Conservation (phyloP, 2,797 vertebrate genomes). For the Lithobates pipiens region DNA sequence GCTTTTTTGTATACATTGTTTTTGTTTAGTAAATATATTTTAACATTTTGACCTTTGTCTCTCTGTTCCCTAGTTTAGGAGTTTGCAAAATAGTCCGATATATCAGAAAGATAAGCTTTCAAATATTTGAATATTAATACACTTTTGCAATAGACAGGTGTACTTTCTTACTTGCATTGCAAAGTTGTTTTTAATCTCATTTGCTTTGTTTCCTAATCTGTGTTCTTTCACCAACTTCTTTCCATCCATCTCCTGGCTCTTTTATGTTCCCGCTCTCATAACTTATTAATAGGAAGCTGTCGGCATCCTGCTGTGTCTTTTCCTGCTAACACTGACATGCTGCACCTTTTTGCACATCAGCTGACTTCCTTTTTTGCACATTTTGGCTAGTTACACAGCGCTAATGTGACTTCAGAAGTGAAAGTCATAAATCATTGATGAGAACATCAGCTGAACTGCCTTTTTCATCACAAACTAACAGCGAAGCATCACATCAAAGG, state of each 20-base stretch:
- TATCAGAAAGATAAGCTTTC: too few relatives aligned
- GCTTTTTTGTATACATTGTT: too few relatives aligned
- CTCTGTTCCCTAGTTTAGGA: too few relatives aligned
- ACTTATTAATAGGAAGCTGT: conserved; percentile 53
- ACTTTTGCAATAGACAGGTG: not conserved
- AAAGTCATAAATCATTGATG: conserved; percentile 53
- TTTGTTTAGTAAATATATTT: too few relatives aligned
- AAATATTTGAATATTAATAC: too few relatives aligned
- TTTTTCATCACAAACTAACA: conserved; percentile 35
- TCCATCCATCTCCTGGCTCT: conserved; percentile 30
- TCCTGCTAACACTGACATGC: conserved; percentile 44
- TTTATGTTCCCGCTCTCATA: conserved; percentile 50
- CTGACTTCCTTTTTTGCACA: conserved; percentile 50
- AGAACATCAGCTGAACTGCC: conserved; percentile 37
- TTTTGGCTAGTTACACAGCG: conserved; percentile 37
- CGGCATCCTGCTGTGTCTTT: conserved; percentile 44
- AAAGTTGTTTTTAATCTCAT: not conserved
- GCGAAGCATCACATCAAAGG: conserved; percentile 25
- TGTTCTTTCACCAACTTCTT: conserved; percentile 30
- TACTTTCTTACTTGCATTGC: not conserved
- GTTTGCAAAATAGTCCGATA: too few relatives aligned
- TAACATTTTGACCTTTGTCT: too few relatives aligned
- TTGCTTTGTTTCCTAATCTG: conserved; percentile 1
- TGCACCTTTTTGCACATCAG: conserved; percentile 43
- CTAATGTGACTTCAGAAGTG: conserved; percentile 54